Base-by-base conservation (phyloP, 35 echinoderm and acorn worm species). In the Anneissia japonica region DNA sequence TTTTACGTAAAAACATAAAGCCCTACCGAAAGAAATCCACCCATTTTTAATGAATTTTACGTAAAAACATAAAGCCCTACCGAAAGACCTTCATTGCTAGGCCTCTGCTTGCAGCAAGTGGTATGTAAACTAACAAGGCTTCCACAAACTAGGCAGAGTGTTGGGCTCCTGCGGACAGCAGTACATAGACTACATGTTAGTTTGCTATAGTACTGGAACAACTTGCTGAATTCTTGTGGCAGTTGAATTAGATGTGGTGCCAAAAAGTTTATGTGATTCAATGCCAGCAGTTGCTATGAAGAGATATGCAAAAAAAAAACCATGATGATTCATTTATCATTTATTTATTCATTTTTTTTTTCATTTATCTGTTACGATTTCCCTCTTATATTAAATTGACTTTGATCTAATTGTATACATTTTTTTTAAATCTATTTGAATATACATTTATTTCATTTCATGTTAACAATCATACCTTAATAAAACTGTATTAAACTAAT, bases 61-160 rank as follows among this genome's bases (percentile, higher is more conserved):
- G 31, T 30, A 83, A 31, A 51, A 35, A 34, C 21, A 9, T 73
- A 0, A 34, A 33, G 23, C 46, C 89, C 77, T 89, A 95, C 90
- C 39, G 28, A 36, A 26, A 91, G 76, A 17, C 89, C 89, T 85
- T 91, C 92, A 29, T 79, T 84, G 3, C 35, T 46, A 13, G 86
- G 84, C 39, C 76, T 38, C 36, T 43, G 75, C 35, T 91, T 80
- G 46, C 95, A 97, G 77, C 95, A 93, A 12, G 36, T 34, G 29
- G 84, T 74, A 0, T 82, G 75, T 82, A 89, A 85, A 86, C 95
- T 93, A 23, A 97, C 75, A 36, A 97, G 83, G 36, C 30, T 84
- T 9, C 95, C 95, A 78, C 95, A 97, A 29, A 93, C 91, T 51
- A 97, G 83, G 34, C 95, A 97, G 0, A 97, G 36, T 17, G 79